A percentile compares a stretch with the other conserved stretches of the same genome.
These are phyloP conservation scores for Dermolepida albohirtum DNA, from an alignment of 2,888 invertebrate genomes.

Conservation along the genomic window DNA sequence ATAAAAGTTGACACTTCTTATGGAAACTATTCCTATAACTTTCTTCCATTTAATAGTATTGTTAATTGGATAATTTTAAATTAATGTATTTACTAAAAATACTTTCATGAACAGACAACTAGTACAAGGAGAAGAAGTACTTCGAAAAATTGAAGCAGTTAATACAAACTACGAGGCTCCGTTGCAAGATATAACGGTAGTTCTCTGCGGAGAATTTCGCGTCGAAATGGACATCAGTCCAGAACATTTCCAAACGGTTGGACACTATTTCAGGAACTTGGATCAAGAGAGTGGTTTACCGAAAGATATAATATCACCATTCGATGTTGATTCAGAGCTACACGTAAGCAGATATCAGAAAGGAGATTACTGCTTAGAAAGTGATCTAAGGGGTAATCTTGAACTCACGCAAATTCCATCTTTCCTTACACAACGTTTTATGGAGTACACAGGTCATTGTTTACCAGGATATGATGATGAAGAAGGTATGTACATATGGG, in stretches of 20 bases:
- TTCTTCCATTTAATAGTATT: no score
- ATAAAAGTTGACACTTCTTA: no score
- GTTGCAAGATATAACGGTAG: conserved; percentile 52
- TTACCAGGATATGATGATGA: not conserved
- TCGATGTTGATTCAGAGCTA: conserved; percentile 48
- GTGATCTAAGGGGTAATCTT: conserved; percentile 45
- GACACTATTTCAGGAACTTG: conserved; percentile 29
- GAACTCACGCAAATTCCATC: conserved; percentile 50
- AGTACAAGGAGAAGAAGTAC: conserved; percentile 73
- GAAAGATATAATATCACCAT: conserved; percentile 46
- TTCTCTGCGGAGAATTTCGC: conserved; percentile 57
- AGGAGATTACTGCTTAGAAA: conserved; percentile 51
- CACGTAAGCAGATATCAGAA: conserved; percentile 47
- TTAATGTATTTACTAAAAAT: no score
- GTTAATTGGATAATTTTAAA: no score
- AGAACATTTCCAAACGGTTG: conserved; percentile 33
- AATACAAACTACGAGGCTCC: conserved; percentile 75
- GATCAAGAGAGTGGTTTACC: conserved; percentile 26
- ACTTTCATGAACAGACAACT: conserved; percentile 66
- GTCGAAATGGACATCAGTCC: conserved; percentile 43
- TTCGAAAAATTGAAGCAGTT: conserved; percentile 72
- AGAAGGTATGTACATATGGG: conserved; percentile 17
- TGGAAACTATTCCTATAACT: no score
- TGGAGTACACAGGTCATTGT: conserved; percentile 14
- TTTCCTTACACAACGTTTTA: conserved; percentile 35